phyloP scores from a whole-genome alignment of 2,113 vertebrate genomes.

The Zosterops lateralis region DNA sequence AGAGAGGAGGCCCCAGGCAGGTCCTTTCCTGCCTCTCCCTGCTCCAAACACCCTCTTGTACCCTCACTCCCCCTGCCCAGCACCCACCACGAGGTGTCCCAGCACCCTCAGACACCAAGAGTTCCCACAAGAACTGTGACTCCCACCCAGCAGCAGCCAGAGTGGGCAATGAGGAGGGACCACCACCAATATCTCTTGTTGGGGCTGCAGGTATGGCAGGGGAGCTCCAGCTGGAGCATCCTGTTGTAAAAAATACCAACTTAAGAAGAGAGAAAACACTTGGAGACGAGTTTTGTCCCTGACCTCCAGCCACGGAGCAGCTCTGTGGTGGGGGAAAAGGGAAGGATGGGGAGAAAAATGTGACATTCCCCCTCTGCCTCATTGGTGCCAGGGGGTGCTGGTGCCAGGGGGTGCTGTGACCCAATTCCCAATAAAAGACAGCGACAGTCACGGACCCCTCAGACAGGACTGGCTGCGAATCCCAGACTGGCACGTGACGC shows the following conservation, averaged over 20 bases:
- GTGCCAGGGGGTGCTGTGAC: not conserved
- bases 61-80: not conserved
- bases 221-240: not conserved
- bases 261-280: rapidly evolving
- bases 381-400: not conserved
- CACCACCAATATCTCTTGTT: rapidly evolving
- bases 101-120: rapidly evolving
- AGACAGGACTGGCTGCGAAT: not conserved
- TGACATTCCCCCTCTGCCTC: no score
- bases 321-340: rapidly evolving
- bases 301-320: not conserved
- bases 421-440: conserved; percentile 15
- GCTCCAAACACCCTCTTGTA: not conserved
- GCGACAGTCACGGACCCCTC: not conserved
- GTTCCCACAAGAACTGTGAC: rapidly evolving
- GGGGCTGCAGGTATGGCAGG: not conserved
- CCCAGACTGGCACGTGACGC: not conserved
- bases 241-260: rapidly evolving
- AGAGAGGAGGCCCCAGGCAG: not conserved
- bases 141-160: not conserved
- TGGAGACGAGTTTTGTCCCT: not conserved
- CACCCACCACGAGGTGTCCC: not conserved
- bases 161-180: not conserved
- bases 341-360: not conserved
- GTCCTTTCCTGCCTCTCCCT: not conserved